Conservation (phyloP, 2,797 vertebrate species). For the Anisognathus igniventris region DNA sequence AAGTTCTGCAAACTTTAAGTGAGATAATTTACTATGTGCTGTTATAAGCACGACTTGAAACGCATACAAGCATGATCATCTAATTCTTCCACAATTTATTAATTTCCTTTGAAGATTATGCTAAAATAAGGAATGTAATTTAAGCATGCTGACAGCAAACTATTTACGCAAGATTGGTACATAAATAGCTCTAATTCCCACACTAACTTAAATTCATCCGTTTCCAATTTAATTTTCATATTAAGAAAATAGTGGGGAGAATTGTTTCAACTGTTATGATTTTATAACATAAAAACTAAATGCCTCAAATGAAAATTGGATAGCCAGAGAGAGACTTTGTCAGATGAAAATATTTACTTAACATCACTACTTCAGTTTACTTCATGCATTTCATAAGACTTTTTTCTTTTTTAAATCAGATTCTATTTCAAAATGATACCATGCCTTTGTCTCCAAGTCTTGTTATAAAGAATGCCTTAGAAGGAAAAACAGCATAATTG, state of each 20-base stretch:
- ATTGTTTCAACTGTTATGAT: not conserved
- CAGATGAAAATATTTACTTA: constrained; percentile 9
- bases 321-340: not conserved
- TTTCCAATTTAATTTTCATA: not conserved
- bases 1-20: not conserved
- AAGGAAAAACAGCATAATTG: not conserved
- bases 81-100: constrained; percentile 6
- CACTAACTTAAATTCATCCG: not conserved
- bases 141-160: not conserved
- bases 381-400: not conserved
- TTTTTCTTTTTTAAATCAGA: not conserved
- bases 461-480: not conserved
- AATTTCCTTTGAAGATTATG: constrained; percentile 1
- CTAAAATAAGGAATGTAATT: constrained; percentile 9
- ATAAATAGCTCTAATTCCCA: not conserved
- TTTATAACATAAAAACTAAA: not conserved
- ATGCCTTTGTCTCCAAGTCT: not conserved
- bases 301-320: not conserved
- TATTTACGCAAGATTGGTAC: not conserved
- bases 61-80: not conserved
- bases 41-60: not conserved
- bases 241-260: not conserved
- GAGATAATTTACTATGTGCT: not conserved
- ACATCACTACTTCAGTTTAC: not conserved
- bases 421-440: not conserved